Conservation (phyloP, 1,140 invertebrate genomes). For the Ostrea edulis region DNA sequence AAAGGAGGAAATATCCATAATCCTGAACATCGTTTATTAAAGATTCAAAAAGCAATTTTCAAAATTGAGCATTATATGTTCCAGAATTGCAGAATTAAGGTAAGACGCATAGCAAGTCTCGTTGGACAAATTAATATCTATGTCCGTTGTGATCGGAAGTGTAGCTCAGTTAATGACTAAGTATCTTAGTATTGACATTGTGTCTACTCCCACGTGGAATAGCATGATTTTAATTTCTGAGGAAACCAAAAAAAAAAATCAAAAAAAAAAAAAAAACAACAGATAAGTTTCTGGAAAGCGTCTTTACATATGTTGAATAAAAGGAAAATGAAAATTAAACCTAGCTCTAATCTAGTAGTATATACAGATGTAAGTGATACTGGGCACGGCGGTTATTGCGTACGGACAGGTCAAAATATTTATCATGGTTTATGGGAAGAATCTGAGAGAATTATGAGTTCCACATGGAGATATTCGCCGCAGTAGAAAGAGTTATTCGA, state of each 20-base stretch:
- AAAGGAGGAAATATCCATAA: conserved; percentile 38
- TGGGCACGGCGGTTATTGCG: background rate
- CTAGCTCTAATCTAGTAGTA: background rate
- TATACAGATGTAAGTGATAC: conserved; percentile 34
- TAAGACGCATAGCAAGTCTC: background rate
- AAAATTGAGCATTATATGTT: background rate
- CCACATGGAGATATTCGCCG: conserved; percentile 8
- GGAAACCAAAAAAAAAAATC: background rate
- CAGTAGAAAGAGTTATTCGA: background rate
- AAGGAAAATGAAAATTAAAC: background rate
- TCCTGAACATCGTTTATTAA: conserved; percentile 38
- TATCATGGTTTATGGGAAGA: conserved; percentile 9
- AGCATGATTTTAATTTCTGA: background rate
- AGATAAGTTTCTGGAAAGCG: conserved; percentile 3
- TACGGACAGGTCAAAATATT: background rate
- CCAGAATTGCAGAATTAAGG: background rate
- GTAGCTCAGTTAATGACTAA: conserved; percentile 26
- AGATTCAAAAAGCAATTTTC: conserved; percentile 19
- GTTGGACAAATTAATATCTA: conserved; percentile 41
- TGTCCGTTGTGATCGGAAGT: conserved; percentile 22
- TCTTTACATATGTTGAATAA: background rate
- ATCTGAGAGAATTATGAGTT: background rate
- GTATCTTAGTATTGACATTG: background rate
- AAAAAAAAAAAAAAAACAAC: too few species aligned
- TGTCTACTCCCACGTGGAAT: background rate